phyloP scores from a whole-genome alignment of 1,140 invertebrate species.

The Chymomyza costata region DNA sequence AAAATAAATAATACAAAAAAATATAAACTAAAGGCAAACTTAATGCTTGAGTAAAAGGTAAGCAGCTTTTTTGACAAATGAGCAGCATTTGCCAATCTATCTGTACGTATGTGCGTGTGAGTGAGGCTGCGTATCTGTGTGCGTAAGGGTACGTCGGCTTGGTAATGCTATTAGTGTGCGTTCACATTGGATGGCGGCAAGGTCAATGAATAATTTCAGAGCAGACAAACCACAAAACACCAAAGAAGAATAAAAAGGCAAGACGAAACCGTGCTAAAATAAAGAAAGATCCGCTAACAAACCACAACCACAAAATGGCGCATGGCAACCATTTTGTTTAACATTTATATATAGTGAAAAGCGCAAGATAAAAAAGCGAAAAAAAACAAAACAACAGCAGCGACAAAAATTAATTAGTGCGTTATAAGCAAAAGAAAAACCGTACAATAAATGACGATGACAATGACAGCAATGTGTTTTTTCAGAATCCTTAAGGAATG shows the following conservation, averaged over 20 bases:
- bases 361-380: background rate
- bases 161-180: too few species aligned
- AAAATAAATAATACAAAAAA: slow-evolving; percentile 26
- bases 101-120: too few species aligned
- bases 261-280: background rate
- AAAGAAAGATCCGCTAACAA: background rate
- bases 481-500: too few species aligned
- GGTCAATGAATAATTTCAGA: slow-evolving; percentile 19
- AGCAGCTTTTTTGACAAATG: slow-evolving; percentile 55
- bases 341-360: background rate
- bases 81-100: slow-evolving; percentile 8
- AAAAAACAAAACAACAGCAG: background rate
- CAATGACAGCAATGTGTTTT: too few species aligned
- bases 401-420: slow-evolving; percentile 2
- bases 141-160: too few species aligned
- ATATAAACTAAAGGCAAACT: slow-evolving; percentile 22
- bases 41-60: slow-evolving; percentile 28
- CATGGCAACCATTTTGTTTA: background rate
- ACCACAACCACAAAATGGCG: slow-evolving; percentile 9
- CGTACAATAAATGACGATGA: background rate
- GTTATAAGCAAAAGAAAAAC: background rate
- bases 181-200: background rate
- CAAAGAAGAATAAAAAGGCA: slow-evolving; percentile 9
- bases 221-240: background rate
- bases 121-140: too few species aligned